phyloP scores from a whole-genome alignment of 2,888 invertebrate genomes.

The Temnothorax ravouxi region DNA sequence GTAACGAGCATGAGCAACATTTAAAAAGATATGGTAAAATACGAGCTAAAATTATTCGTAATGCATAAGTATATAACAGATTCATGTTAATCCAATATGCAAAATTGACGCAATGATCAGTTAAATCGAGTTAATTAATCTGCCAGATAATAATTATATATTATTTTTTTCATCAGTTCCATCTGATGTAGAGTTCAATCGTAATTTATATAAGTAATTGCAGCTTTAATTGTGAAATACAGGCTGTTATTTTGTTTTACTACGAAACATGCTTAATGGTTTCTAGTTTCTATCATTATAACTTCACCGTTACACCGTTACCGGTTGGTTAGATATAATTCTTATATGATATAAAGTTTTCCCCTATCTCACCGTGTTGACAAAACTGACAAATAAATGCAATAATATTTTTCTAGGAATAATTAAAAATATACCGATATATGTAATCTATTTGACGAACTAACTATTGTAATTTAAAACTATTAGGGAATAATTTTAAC shows the following conservation, averaged over 20 bases:
- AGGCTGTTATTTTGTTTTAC: not conserved
- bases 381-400: conserved; percentile 16
- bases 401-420: not conserved
- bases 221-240: not conserved
- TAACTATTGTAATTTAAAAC: not conserved
- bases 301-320: not conserved
- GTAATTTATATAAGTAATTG: conserved; percentile 6
- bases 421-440: not conserved
- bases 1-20: conserved; percentile 43
- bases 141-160: not conserved
- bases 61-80: conserved; percentile 15
- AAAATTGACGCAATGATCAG: conserved; percentile 17
- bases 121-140: conserved; percentile 33
- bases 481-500: conserved; percentile 1
- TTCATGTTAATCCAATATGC: conserved; percentile 30
- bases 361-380: not conserved
- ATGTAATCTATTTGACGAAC: not conserved
- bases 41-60: conserved; percentile 31
- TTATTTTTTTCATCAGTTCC: conserved; percentile 1
- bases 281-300: not conserved
- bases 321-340: not conserved
- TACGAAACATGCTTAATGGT: not conserved
- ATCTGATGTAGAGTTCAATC: not conserved
- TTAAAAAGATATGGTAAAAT: conserved; percentile 41
- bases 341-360: too few relatives aligned